Evolutionary conservation across 2,797 vertebrate genomes (phyloP).

Genomic region (Thunnus albacares): DNA sequence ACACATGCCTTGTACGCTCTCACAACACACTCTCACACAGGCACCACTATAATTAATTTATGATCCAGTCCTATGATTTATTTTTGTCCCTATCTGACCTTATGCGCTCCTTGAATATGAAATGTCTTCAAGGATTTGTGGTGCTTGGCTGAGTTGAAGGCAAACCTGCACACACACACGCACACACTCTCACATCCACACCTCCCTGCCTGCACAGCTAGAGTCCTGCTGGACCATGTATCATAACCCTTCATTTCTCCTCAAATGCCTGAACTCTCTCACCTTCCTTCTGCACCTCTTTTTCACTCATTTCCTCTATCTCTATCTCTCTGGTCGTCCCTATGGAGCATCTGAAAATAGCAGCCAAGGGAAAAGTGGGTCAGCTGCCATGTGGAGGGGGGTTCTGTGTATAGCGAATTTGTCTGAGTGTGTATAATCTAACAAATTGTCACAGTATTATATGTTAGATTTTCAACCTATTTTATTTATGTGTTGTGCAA

Average conservation of each 20-base stretch:
- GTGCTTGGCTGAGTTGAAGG: conserved; percentile 35
- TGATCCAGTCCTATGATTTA: conserved; percentile 71
- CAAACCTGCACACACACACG: conserved; percentile 17
- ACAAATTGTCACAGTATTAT: conserved; percentile 38
- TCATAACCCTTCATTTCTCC: conserved; percentile 69
- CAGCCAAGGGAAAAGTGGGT: conserved; percentile 85
- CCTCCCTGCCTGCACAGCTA: conserved; percentile 25
- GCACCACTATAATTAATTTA: conserved; percentile 66
- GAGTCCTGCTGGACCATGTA: conserved; percentile 61
- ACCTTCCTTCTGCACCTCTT: conserved; percentile 67
- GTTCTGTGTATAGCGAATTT: conserved; percentile 36
- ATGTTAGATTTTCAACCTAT: conserved; percentile 7
- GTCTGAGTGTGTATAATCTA: conserved; percentile 39
- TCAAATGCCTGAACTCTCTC: conserved; percentile 61
- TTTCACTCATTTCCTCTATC: conserved; percentile 63
- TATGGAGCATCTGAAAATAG: conserved; percentile 85
- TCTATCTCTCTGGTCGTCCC: conserved; percentile 67
- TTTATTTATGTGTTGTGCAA: not conserved
- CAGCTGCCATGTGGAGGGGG: conserved; percentile 68
- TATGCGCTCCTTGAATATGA: conserved; percentile 53
- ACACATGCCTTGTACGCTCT: not conserved
- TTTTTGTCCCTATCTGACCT: conserved; percentile 74
- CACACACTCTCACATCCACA: conserved; percentile 20
- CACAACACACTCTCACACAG: conserved; percentile 23
- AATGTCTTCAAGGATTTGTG: conserved; percentile 65